Conservation (phyloP, 2,888 invertebrate species). For the Hydriomena furcata region DNA sequence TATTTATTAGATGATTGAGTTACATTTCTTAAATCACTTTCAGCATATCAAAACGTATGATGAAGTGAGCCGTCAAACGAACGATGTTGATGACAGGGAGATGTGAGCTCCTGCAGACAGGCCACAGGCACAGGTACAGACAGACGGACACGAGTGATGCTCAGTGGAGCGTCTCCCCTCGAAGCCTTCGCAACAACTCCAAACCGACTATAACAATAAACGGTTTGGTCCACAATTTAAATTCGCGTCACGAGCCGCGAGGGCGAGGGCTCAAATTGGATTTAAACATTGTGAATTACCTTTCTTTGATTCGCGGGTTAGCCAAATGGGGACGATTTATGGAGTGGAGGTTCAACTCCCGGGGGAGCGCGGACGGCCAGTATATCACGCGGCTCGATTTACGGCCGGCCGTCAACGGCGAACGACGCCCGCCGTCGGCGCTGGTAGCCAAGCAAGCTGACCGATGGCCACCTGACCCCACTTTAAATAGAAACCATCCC, state of each 20-base stretch:
- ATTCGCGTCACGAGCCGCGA: slow-evolving; percentile 45
- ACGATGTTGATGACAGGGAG: no score
- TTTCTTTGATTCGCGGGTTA: slow-evolving; percentile 79
- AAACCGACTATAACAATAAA: slow-evolving; percentile 44
- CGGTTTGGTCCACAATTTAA: slow-evolving; percentile 50
- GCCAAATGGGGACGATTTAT: slow-evolving; percentile 79
- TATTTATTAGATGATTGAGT: no score
- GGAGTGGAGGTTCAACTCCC: slow-evolving; percentile 42
- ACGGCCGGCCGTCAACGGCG: slow-evolving; percentile 41
- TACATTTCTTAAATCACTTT: no score
- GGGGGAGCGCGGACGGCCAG: slow-evolving; percentile 28
- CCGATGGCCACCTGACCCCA: slow-evolving; percentile 55
- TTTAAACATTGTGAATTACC: slow-evolving; percentile 80
- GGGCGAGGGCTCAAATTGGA: slow-evolving; percentile 65
- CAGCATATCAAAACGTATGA: no score
- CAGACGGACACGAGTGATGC: no score
- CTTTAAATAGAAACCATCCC: slow-evolving; percentile 57
- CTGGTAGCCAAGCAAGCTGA: slow-evolving; percentile 38
- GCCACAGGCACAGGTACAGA: no score
- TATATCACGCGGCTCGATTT: slow-evolving; percentile 60
- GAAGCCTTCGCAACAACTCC: slow-evolving; percentile 26
- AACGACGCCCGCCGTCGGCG: slow-evolving; percentile 25
- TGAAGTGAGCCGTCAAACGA: no score
- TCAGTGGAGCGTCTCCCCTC: slow-evolving; percentile 17
- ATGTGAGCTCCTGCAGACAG: no score